phyloP scores from a whole-genome alignment of 2,113 vertebrate species.

The Vireo altiloquus region DNA sequence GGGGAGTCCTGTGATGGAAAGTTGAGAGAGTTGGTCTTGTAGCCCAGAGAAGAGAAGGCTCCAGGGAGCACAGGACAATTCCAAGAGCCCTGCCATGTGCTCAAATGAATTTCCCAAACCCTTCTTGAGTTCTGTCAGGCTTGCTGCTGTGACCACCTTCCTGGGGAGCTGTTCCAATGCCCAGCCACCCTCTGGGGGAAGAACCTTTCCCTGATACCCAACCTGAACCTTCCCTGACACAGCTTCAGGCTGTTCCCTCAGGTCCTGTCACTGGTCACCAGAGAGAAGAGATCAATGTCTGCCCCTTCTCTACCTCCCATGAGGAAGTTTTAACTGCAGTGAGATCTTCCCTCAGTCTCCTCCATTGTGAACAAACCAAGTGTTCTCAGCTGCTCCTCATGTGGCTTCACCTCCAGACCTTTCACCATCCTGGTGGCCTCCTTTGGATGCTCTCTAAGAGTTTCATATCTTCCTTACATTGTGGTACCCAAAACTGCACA shows the following conservation, averaged over 20 bases:
- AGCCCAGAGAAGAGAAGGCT: background rate
- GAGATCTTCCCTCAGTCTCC: background rate
- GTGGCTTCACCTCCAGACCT: background rate
- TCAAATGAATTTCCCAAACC: background rate
- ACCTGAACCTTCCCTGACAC: fast-evolving
- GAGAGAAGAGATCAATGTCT: background rate
- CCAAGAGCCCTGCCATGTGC: background rate
- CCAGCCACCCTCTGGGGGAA: background rate
- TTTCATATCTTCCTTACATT: background rate
- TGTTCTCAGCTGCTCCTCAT: background rate
- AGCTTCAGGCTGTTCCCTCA: fast-evolving
- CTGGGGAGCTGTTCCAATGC: background rate
- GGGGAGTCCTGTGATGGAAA: background rate
- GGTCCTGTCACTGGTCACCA: fast-evolving
- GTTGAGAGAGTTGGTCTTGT: background rate
- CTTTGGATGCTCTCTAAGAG: background rate
- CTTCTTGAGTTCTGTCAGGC: background rate
- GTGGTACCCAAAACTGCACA: fast-evolving
- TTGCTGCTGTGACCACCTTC: background rate
- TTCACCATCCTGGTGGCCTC: fast-evolving
- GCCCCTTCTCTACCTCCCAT: background rate
- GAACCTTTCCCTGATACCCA: background rate
- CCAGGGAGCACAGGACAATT: background rate
- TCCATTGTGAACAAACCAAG: background rate
- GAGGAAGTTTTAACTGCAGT: fast-evolving